Conservation (phyloP, 2,113 vertebrate genomes). For the Athene cunicularia region DNA sequence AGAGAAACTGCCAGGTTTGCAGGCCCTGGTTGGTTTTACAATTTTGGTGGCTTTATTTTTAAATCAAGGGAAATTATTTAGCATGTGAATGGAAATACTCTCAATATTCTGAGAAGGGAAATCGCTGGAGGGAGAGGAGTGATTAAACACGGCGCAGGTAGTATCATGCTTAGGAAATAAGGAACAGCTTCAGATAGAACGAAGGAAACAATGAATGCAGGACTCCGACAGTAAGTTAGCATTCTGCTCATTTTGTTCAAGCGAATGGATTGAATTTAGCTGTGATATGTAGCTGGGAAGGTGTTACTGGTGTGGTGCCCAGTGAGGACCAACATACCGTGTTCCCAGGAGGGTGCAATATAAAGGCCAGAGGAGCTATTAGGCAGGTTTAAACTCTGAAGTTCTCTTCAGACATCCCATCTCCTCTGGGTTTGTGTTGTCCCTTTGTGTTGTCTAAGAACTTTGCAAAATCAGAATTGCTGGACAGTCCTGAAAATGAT, state of each 20-base stretch:
- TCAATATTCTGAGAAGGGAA: background rate
- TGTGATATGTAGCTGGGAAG: too few species aligned
- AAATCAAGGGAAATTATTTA: accelerated
- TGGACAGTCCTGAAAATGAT: background rate
- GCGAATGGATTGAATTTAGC: background rate
- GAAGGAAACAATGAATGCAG: accelerated
- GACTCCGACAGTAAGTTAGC: background rate
- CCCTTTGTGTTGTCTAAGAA: background rate
- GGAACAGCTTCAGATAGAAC: background rate
- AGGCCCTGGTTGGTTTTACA: background rate
- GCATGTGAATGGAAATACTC: background rate
- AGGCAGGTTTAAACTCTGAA: background rate
- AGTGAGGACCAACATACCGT: too few species aligned
- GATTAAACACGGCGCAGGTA: background rate
- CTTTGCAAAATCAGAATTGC: background rate
- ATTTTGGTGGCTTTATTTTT: background rate
- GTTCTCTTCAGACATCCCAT: accelerated
- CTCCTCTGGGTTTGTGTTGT: background rate
- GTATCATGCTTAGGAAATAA: accelerated
- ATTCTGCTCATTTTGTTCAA: background rate
- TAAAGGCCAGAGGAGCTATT: too few species aligned
- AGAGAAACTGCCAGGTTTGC: background rate
- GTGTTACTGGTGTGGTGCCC: background rate
- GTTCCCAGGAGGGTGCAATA: too few species aligned
- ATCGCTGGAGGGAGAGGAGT: background rate